Conservation (phyloP, 2,797 vertebrate species). For the Pipistrellus nathusii region DNA sequence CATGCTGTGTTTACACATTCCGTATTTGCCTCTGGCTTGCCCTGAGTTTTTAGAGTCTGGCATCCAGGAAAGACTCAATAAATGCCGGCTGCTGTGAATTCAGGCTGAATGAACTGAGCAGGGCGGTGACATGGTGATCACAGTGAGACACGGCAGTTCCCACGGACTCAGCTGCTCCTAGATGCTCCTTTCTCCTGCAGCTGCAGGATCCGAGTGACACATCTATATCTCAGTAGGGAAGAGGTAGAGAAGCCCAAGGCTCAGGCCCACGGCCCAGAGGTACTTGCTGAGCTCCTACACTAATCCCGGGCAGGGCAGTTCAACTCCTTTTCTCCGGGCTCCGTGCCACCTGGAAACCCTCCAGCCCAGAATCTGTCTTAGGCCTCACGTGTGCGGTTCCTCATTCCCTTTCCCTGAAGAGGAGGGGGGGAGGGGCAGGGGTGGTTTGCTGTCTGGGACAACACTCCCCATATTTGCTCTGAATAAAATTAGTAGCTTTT, state of each 20-base stretch:
- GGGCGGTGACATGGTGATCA: too few species aligned
- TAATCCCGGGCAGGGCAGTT: neutral
- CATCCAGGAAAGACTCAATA: neutral
- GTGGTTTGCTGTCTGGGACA: neutral
- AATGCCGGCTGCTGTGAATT: neutral
- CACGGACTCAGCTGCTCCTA: neutral
- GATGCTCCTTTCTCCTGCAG: neutral
- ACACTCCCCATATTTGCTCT: neutral
- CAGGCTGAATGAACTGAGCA: neutral
- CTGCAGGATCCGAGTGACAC: neutral
- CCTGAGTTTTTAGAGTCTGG: neutral
- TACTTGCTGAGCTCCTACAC: neutral
- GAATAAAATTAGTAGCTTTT: slow-evolving; percentile 33
- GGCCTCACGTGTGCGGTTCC: neutral
- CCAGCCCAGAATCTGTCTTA: neutral
- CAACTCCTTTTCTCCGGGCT: neutral
- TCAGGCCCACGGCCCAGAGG: neutral
- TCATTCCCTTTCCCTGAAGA: neutral
- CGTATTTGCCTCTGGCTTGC: neutral
- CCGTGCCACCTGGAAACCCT: neutral
- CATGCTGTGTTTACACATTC: neutral
- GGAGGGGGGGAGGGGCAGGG: neutral
- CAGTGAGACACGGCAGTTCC: neutral
- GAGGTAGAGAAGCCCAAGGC: neutral
- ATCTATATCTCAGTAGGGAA: neutral